Conservation (phyloP, 1,140 invertebrate species). For the Papilio glaucus region DNA sequence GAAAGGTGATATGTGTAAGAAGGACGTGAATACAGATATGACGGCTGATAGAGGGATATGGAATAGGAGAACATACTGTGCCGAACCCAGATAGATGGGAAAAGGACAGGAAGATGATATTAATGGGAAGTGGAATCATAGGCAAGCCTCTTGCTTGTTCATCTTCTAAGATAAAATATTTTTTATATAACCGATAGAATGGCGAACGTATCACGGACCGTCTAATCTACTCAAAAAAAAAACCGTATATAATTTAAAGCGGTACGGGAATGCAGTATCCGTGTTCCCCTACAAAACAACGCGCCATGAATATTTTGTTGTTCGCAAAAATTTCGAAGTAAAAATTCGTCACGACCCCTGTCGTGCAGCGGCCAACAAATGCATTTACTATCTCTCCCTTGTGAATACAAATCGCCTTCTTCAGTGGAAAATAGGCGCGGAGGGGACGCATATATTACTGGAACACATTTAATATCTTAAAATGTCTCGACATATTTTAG, state of each 20-base stretch:
- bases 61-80: too few species aligned
- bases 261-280: constrained; percentile 20
- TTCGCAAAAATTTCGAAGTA: constrained; percentile 56
- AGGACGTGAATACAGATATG: too few species aligned
- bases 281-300: constrained; percentile 43
- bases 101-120: too few species aligned
- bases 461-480: constrained; percentile 77
- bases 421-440: constrained; percentile 59
- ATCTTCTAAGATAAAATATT: neutral
- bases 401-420: constrained; percentile 76
- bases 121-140: too few species aligned
- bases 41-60: too few species aligned
- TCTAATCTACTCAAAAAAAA: constrained; percentile 24
- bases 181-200: neutral
- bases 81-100: too few species aligned
- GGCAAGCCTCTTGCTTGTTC: neutral
- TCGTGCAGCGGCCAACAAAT: constrained; percentile 63
- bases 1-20: too few species aligned
- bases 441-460: constrained; percentile 68
- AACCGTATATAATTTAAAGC: constrained; percentile 23
- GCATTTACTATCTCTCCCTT: constrained; percentile 64
- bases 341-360: constrained; percentile 60
- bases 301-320: constrained; percentile 61
- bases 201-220: neutral
- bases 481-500: constrained; percentile 55